A percentile compares a stretch with the other conserved stretches of the same genome.
Evolutionary conservation across 2,113 vertebrate species (phyloP).

Genomic region (Lophura nycthemera): DNA sequence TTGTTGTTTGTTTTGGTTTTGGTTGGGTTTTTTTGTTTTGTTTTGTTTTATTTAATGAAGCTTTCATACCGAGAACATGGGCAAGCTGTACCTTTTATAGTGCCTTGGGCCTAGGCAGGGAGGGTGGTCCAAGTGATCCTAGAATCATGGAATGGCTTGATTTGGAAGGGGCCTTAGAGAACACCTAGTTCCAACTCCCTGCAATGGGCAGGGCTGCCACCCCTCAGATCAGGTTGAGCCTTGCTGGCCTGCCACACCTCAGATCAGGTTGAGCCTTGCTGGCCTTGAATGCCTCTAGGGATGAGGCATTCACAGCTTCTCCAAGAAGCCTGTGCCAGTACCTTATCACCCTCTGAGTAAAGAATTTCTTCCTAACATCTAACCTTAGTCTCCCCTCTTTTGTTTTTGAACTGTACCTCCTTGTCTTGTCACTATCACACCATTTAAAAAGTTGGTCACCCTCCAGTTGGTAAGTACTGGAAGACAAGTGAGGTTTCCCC

Average conservation of each 20-base stretch:
- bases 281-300: too few species aligned
- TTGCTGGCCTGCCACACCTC: neutral
- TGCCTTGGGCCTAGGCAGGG: neutral
- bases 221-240: neutral
- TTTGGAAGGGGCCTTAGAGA: neutral
- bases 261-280: neutral
- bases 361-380: too few species aligned
- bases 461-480: too few species aligned
- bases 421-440: too few species aligned
- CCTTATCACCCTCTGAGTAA: too few species aligned
- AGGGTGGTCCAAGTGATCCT: neutral
- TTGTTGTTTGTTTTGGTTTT: neutral
- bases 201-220: neutral
- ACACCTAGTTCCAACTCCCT: neutral
- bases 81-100: neutral
- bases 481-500: too few species aligned
- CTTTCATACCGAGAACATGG: neutral
- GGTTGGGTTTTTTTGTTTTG: too few species aligned
- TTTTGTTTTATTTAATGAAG: neutral
- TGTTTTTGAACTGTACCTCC: too few species aligned
- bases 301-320: too few species aligned
- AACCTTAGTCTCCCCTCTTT: too few species aligned
- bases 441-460: too few species aligned
- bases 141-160: neutral
- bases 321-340: too few species aligned